Percentiles rank a stretch among this genome's conserved stretches.
phyloP scores from a whole-genome alignment of 2,888 invertebrate species.

The Dolomedes plantarius region DNA sequence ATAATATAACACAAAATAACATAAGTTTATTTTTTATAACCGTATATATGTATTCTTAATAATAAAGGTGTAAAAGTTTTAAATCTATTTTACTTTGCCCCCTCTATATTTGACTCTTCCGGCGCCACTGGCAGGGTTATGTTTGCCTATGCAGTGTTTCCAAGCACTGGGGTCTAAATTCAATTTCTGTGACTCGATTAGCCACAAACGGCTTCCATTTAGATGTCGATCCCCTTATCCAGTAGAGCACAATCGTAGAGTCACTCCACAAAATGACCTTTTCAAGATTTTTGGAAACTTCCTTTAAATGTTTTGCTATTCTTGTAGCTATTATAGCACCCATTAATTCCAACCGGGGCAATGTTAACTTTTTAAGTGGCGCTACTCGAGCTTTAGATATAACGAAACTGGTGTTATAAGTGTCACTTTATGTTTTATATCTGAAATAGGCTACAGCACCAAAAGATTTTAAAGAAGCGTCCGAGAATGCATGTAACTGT shows the following conservation, averaged over 20 bases:
- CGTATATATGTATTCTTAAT: too few species aligned
- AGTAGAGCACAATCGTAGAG: background rate
- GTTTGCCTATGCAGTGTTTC: background rate
- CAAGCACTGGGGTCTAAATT: background rate
- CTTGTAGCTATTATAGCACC: background rate
- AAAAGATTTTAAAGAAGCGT: background rate
- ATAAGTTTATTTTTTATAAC: too few species aligned
- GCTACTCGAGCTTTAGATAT: background rate
- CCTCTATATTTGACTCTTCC: too few species aligned
- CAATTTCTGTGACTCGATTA: background rate
- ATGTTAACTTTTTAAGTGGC: background rate
- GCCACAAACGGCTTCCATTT: background rate
- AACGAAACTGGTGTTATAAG: background rate
- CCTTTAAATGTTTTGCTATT: background rate
- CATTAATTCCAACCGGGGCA: background rate
- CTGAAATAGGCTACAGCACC: background rate
- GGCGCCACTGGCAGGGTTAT: too few species aligned
- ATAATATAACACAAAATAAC: too few species aligned
- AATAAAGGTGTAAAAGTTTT: too few species aligned
- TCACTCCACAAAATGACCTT: background rate
- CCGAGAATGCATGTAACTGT: background rate
- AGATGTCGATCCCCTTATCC: background rate
- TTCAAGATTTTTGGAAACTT: background rate
- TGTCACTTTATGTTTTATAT: background rate
- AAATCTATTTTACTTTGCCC: too few species aligned